Evolutionary conservation across 2,113 vertebrate species (phyloP).

Genomic region (Halcyon senegalensis): DNA sequence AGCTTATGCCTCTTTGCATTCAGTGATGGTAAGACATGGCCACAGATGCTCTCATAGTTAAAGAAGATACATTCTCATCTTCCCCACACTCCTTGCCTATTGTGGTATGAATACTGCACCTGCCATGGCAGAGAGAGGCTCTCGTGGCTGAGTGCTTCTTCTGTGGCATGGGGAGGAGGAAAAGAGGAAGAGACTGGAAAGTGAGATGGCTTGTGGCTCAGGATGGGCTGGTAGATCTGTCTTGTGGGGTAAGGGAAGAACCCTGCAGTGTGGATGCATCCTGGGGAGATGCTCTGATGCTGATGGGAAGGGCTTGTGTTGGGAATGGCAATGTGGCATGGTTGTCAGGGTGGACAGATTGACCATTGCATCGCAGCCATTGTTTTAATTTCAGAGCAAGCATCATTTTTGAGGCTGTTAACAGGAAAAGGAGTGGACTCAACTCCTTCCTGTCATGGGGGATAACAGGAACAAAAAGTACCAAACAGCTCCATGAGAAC

Average conservation of each 20-base stretch:
- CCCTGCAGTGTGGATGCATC: neutral
- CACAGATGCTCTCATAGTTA: neutral
- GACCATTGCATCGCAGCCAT: neutral
- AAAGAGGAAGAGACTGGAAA: neutral
- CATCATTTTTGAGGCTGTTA: neutral
- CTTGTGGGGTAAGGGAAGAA: neutral
- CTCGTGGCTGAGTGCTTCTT: neutral
- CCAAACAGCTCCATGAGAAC: neutral
- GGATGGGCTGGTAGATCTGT: neutral
- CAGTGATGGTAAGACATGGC: neutral
- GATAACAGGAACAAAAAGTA: neutral
- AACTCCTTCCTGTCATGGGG: neutral
- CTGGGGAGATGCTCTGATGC: neutral
- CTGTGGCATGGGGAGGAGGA: fast-evolving
- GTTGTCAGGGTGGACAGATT: neutral
- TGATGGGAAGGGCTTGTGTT: neutral
- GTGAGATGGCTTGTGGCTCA: neutral
- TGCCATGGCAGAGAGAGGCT: neutral
- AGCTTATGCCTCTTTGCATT: neutral
- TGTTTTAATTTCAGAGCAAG: neutral
- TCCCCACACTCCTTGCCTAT: neutral
- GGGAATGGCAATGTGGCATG: fast-evolving
- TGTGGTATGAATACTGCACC: fast-evolving
- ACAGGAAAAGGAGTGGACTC: neutral
- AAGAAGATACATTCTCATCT: neutral